Evolutionary conservation across 1,140 invertebrate species (phyloP).

Genomic region (Brachionus calyciflorus): DNA sequence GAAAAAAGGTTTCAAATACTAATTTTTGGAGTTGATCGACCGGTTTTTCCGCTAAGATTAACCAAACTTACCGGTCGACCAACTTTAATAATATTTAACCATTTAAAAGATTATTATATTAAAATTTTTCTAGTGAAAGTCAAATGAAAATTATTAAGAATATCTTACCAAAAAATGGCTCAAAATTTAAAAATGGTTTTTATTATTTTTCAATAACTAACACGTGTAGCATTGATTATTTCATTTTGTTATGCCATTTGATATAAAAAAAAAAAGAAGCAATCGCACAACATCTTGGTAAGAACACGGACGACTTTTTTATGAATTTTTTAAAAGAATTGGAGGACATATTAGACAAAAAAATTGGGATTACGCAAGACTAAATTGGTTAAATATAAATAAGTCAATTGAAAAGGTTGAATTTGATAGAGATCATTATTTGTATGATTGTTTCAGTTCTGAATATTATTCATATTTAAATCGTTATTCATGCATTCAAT

Average conservation of each 20-base stretch:
- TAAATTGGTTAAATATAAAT: background rate
- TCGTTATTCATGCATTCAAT: background rate
- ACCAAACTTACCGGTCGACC: too few species aligned
- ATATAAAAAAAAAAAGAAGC: background rate
- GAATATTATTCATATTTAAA: background rate
- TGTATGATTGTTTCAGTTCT: background rate
- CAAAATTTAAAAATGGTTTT: background rate
- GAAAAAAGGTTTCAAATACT: too few species aligned
- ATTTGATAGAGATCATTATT: background rate
- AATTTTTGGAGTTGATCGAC: too few species aligned
- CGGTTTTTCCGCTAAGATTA: too few species aligned
- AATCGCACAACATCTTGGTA: background rate
- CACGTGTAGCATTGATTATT: slow-evolving; percentile 27
- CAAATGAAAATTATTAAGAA: background rate
- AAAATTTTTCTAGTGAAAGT: background rate
- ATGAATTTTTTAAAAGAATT: background rate
- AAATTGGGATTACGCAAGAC: background rate
- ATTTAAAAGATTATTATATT: too few species aligned
- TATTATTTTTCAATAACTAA: background rate
- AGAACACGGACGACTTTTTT: background rate
- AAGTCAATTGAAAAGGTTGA: background rate
- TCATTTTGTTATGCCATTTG: slow-evolving; percentile 6
- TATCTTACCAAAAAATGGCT: slow-evolving; percentile 22
- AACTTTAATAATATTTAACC: too few species aligned
- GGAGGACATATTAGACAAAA: background rate